phyloP scores from a whole-genome alignment of 1,140 invertebrate species.

The Drosophila pruinosa region DNA sequence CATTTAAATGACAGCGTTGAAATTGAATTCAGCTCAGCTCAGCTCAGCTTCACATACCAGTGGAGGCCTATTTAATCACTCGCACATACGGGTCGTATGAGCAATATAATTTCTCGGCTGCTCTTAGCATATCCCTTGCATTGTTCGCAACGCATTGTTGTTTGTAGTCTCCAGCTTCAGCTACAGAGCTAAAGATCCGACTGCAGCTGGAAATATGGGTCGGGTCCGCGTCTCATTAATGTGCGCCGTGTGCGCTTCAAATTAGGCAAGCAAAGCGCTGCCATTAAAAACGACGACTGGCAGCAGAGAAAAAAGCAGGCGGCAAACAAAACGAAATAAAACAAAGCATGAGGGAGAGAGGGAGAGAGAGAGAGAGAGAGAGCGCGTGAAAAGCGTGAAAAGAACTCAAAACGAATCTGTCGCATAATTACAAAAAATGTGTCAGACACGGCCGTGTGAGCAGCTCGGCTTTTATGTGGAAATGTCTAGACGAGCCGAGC shows the following conservation, averaged over 20 bases:
- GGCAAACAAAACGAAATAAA: conserved; percentile 27
- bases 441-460: conserved; percentile 57
- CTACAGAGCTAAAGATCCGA: neutral
- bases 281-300: conserved; percentile 64
- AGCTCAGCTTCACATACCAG: neutral
- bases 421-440: conserved; percentile 75
- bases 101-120: conserved; percentile 33
- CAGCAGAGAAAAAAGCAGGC: conserved; percentile 28
- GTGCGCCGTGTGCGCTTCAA: conserved; percentile 72
- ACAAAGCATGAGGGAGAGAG: neutral
- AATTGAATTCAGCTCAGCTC: conserved; percentile 45
- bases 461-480: conserved; percentile 62
- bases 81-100: conserved; percentile 44
- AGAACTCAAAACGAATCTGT: conserved; percentile 57
- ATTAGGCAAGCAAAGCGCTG: conserved; percentile 72
- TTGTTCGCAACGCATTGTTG: neutral
- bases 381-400: neutral
- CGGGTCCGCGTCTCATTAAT: conserved; percentile 52
- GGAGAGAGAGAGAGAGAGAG: neutral
- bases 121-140: neutral
- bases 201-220: conserved; percentile 11
- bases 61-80: conserved; percentile 50
- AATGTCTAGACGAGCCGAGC: conserved; percentile 68
- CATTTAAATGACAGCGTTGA: conserved; percentile 54
- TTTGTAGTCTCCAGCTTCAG: neutral